These are phyloP conservation scores for Aphodius sticticus DNA, from an alignment of 2,888 invertebrate species.

Conservation along the genomic window DNA sequence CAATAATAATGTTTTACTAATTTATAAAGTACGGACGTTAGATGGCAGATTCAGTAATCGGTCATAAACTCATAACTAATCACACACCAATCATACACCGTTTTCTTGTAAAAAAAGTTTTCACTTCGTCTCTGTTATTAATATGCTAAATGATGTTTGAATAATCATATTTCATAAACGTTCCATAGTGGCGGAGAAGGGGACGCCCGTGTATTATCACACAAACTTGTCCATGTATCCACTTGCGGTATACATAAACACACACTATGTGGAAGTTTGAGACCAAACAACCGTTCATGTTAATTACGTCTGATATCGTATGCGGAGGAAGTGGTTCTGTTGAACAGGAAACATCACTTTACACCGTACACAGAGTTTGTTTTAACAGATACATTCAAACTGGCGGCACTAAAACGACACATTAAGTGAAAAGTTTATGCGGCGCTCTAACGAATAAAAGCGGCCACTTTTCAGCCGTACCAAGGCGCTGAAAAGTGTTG, in stretches of 20 bases:
- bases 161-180: no score
- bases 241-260: neutral
- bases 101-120: no score
- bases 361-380: neutral
- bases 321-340: conserved; percentile 4
- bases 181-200: no score
- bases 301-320: neutral
- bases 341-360: conserved; percentile 4
- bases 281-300: conserved; percentile 4
- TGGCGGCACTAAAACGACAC: conserved; percentile 4
- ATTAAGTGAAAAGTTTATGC: conserved; percentile 4
- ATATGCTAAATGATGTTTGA: no score
- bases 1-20: no score
- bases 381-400: conserved; percentile 4
- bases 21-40: no score
- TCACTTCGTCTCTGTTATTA: no score
- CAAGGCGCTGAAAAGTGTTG: neutral
- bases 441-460: neutral
- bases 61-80: no score
- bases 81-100: no score
- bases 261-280: conserved; percentile 4
- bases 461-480: neutral
- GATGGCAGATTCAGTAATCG: no score
- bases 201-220: neutral
- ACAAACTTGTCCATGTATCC: neutral